Evolutionary conservation across 2,888 invertebrate genomes (phyloP), one percentile per base, ranked within the genome.

Genomic region (Tiliacea aurago): DNA sequence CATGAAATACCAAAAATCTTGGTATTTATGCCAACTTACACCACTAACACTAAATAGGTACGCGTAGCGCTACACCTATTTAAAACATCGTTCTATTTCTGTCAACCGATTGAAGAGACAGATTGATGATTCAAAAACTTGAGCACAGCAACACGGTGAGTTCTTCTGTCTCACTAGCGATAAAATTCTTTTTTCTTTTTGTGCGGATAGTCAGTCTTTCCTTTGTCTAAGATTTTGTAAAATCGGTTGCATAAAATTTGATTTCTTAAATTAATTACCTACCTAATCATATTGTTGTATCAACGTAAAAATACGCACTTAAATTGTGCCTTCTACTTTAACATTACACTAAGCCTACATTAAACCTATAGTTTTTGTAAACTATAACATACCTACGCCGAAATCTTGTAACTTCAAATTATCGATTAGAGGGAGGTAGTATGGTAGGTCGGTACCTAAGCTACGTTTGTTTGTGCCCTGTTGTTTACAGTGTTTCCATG

Each of bases 401-500:
- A 47, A 28, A 15, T 28, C 56, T 45, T 56, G 49, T 56, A 37
- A 72, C 61, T 58, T 65, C 41, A 67, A 67, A 20, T 59, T 68
- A 80, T 81, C 63, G 80, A 80, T 77, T 67, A 45, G 33, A 49
- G 15, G 53, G 53, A 41, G 62, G 53, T 20, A 47, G 28, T 13
- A 18, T 41, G 55, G 28, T 51, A 61, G 53, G 28, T 51, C 55
- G 53, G 64, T 67, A 62, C 41, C 43, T 47, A 59, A 20, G 23
- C 33, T 47, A 67, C 70, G 73, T 85, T 83, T 87, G 85, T 84
- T 84, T 81, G 76, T 76, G 53, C 58, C 67, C 71, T 37, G 64
- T 80, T 83, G 81, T 86, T 81, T 80, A n/a, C n/a, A n/a, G 65
- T 71, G 83, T 87, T 83, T 83, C 84, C 51, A 84, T 61, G 83